Percentiles rank a stretch among this genome's conserved stretches.
phyloP scores from a whole-genome alignment of 2,888 invertebrate genomes.

The Papilio protenor region DNA sequence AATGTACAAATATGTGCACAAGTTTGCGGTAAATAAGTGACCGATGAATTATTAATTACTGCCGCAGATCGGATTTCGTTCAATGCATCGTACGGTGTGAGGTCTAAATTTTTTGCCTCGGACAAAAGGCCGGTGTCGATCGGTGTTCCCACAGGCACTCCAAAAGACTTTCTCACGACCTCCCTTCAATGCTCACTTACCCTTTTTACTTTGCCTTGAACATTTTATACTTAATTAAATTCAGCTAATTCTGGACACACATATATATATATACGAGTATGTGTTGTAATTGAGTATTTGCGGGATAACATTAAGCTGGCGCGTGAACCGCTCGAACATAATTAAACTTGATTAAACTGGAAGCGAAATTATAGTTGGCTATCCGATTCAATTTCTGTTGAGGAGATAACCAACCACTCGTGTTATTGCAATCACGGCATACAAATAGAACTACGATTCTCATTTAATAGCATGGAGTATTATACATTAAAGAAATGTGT shows the following conservation, averaged over 20 bases:
- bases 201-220: background rate
- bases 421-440: background rate
- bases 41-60: slow-evolving; percentile 55
- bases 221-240: background rate
- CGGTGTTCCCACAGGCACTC: slow-evolving; percentile 55
- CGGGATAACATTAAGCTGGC: slow-evolving; percentile 17
- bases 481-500: background rate
- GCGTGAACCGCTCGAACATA: slow-evolving; percentile 10
- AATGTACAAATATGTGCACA: slow-evolving; percentile 29
- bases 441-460: background rate
- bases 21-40: slow-evolving; percentile 48
- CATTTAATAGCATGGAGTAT: background rate
- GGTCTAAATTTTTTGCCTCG: slow-evolving; percentile 61
- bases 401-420: slow-evolving; percentile 6
- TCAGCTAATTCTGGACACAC: background rate
- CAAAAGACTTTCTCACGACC: slow-evolving; percentile 44
- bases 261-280: background rate
- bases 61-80: slow-evolving; percentile 59
- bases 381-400: slow-evolving; percentile 28
- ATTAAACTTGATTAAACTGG: slow-evolving; percentile 32
- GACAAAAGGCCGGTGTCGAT: slow-evolving; percentile 46
- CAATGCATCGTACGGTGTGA: slow-evolving; percentile 56
- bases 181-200: slow-evolving; percentile 35
- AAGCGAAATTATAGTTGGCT: slow-evolving; percentile 23
- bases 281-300: background rate